Base-by-base conservation (phyloP, 1,140 invertebrate species). In the Physella acuta region DNA sequence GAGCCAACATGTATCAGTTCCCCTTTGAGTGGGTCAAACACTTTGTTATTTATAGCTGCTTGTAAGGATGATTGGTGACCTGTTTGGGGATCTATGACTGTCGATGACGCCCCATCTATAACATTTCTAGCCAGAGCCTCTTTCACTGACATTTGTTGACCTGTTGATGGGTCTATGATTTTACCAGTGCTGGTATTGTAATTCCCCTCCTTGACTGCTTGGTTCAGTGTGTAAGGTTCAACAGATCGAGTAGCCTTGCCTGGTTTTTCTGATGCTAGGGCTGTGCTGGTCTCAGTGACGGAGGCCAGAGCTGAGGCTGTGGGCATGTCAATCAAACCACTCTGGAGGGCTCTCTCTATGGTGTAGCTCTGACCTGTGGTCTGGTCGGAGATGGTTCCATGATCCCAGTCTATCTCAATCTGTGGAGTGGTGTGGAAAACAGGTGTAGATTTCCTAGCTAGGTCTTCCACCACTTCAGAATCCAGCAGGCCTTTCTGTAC, bases 401-500 rank as follows among this genome's bases (percentile, higher is more conserved):
- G 77, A 49, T 85, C 72, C 68, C 82, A 79, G 34, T 75, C 77
- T 31, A 84, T 78, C 26, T 84, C 62, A 17, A 86, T 85, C n/a
- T 76, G 75, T 37, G 73, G 69, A 28, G 49, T 60, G 3, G 67
- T 70, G 39, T 75, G 73, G 34, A 73, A 73, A n/a, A 71, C 52
- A 52, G 92, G 91, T 64, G 93, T 82, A 39, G 89, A 85, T 90
- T 92, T 70, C 53, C 76, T 75, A 20, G 82, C 79, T 39, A 87
- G 87, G 20, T 86, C 82, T 77, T 94, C 89, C 2, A 89, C 89
- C n/a, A 91, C 94, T 30, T 90, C 87, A 1, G 89, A 88, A 87
- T 97, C 93, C 70, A 98, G 82, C 62, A 97, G 88, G 52, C 94
- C 93, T 74, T 91, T 88, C 70, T 92, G 88, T 1, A 97, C 88